Percentiles rank a stretch among this genome's conserved stretches.
Evolutionary conservation across 1,140 invertebrate species (phyloP).

Genomic region (Agrypnia vestita): DNA sequence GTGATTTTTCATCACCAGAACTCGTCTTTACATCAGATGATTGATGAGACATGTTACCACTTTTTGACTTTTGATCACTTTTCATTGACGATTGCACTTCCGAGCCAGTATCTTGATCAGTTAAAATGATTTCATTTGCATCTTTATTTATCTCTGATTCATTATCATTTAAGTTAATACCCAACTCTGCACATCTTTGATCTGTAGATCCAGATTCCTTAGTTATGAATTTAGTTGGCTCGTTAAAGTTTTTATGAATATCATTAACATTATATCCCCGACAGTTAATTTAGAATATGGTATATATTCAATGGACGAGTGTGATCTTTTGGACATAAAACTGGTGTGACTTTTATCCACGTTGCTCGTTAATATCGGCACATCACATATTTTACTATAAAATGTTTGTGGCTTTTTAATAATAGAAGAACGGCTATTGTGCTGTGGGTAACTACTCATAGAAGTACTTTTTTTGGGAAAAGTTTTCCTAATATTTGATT

Average conservation of each 20-base stretch:
- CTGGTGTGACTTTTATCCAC: background rate
- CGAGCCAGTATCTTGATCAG: background rate
- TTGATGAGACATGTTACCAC: conserved; percentile 45
- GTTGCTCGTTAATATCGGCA: conserved; percentile 22
- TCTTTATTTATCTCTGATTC: background rate
- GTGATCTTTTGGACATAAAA: background rate
- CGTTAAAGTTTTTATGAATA: conserved; percentile 62
- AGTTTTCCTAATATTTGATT: conserved; percentile 30
- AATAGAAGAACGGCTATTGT: background rate
- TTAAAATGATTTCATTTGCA: background rate
- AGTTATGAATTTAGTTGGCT: conserved; percentile 64
- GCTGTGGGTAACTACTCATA: background rate
- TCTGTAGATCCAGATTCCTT: background rate
- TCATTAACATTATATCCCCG: conserved; percentile 68
- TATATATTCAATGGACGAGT: conserved; percentile 63
- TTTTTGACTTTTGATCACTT: conserved; percentile 5
- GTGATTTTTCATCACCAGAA: conserved; percentile 57
- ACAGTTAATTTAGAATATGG: conserved; percentile 71
- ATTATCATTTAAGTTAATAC: conserved; percentile 22
- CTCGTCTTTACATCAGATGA: conserved; percentile 50
- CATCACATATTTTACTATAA: conserved; percentile 30
- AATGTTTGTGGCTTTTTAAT: conserved; percentile 11
- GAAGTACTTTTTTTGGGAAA: conserved; percentile 25
- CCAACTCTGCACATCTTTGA: background rate
- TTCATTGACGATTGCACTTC: background rate